phyloP scores from a whole-genome alignment of 23 tunicate genomes.

The Styela plicata region DNA sequence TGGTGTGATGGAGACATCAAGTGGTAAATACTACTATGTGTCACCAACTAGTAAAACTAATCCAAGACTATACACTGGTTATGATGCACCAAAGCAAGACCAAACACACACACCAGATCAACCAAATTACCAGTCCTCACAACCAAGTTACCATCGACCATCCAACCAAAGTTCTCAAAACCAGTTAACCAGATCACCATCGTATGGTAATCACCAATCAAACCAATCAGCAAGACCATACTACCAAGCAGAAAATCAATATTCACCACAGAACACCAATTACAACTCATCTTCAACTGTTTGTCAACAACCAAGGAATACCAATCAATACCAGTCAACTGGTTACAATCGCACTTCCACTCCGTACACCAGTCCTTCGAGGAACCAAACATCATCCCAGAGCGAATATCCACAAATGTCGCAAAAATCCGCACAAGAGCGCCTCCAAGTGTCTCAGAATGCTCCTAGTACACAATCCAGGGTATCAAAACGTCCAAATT shows the following conservation, averaged over 20 bases:
- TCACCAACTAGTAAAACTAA: neutral
- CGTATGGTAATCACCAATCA: neutral
- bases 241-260: neutral
- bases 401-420: neutral
- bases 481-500: neutral
- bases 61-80: slow-evolving; percentile 17
- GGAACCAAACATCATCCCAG: neutral
- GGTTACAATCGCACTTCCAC: neutral
- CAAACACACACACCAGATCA: neutral
- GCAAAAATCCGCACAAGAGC: neutral
- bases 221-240: neutral
- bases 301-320: too few relatives aligned
- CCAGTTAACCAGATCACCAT: neutral
- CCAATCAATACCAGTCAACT: neutral
- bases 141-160: neutral
- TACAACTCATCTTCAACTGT: neutral
- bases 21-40: slow-evolving; percentile 14
- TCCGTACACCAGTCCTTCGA: neutral
- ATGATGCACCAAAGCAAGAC: slow-evolving; percentile 1
- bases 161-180: neutral
- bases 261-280: neutral
- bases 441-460: neutral
- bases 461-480: neutral
- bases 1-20: slow-evolving; percentile 7
- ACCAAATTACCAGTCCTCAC: too few relatives aligned